Evolutionary conservation across 2,113 vertebrate species (phyloP), one percentile per base, ranked within the genome.

Genomic region (Pangasianodon hypophthalmus): DNA sequence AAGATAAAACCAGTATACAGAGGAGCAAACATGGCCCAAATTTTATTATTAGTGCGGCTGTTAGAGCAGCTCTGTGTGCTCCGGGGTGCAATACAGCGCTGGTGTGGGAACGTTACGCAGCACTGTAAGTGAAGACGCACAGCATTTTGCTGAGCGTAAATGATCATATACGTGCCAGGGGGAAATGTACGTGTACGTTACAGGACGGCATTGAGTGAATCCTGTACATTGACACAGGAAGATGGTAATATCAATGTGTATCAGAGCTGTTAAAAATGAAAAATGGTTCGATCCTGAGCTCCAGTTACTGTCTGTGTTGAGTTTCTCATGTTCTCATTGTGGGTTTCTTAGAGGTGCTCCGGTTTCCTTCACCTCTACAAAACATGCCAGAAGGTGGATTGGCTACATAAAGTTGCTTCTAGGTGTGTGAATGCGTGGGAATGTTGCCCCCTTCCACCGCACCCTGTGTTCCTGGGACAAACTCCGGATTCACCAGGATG

Each of bases 11-110:
- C 37, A 44, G 24, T 26, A 84, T 11, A 52, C 21, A 19, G 24
- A 41, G 37, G 82, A 6, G 52, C 46, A 88, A 58, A n/a, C 6
- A 48, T 6, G 21, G 44, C 85, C 54, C 19, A 60, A 29, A 37
- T 58, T 73, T 37, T 82, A 56, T 92, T 89, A 90, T 84, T 80
- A 91, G 37, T 18, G 37, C 0, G 75, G 75, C 84, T 85, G 50
- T 86, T 84, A 29, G 48, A 50, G 44, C 79, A 71, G 81, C 85
- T 26, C 58, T 37, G 79, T 52, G 44, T 85, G 87, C 75, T 89
- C 82, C n/a, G 80, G 71, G 84, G 77, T 64, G 24, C 26, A 4
- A 48, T 14, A 54, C 64, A 79, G n/a, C 3, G 69, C 85, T 73
- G 48, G 77, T 87, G 90, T 80, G 81, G 84, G 90, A 90, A 77